A percentile compares a stretch with the other conserved stretches of the same genome.
phyloP scores from a whole-genome alignment of 2,888 invertebrate species.

The Lysandra bellargus region DNA sequence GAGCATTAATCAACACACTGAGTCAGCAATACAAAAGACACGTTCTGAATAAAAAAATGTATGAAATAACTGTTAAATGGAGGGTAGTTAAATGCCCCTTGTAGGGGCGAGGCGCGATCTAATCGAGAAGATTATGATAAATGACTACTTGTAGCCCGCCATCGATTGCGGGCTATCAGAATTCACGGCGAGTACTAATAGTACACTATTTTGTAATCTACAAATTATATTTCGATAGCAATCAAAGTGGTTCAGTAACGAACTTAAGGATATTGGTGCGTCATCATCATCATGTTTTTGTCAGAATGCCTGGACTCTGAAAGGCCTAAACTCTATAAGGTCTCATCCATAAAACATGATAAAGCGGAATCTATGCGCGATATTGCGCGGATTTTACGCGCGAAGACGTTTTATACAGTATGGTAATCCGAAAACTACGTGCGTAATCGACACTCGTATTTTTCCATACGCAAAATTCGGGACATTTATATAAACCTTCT shows the following conservation, averaged over 20 bases:
- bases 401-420: too few species aligned
- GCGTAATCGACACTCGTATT: too few species aligned
- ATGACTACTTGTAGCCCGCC: conserved; percentile 54
- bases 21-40: conserved; percentile 56
- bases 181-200: conserved; percentile 34
- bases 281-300: not conserved
- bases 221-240: conserved; percentile 26
- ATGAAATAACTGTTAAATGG: conserved; percentile 76
- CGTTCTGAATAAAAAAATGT: conserved; percentile 62
- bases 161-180: conserved; percentile 45
- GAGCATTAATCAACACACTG: conserved; percentile 42
- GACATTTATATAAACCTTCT: too few species aligned
- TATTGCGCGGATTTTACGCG: too few species aligned
- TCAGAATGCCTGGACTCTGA: too few species aligned
- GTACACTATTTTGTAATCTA: conserved; percentile 28
- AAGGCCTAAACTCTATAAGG: too few species aligned
- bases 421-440: too few species aligned
- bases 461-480: too few species aligned
- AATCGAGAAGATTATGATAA: conserved; percentile 78
- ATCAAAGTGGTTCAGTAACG: conserved; percentile 18
- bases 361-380: too few species aligned
- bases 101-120: conserved; percentile 69
- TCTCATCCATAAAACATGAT: too few species aligned
- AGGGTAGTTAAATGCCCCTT: conserved; percentile 70
- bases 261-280: not conserved